A percentile compares a stretch with the other conserved stretches of the same genome.
Evolutionary conservation across 2,113 vertebrate species (phyloP).

Genomic region (Solea senegalensis): DNA sequence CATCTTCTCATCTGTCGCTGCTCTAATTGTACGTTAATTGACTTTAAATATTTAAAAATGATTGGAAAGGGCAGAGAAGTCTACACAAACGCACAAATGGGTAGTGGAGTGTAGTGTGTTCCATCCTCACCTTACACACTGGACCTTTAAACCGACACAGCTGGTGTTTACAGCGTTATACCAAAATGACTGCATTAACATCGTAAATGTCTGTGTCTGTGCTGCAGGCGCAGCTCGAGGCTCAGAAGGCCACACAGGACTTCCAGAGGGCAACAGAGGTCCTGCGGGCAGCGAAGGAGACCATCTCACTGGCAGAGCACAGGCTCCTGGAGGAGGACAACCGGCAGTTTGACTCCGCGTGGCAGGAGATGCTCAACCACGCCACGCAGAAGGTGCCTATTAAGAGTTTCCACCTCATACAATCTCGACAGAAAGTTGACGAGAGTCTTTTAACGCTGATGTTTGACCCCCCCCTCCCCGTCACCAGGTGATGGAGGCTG

Average conservation of each 20-base stretch:
- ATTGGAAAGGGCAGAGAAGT: too few species aligned
- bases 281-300: constrained; percentile 94
- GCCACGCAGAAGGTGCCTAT: constrained; percentile 90
- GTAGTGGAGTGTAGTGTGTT: too few species aligned
- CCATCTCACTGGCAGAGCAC: constrained; percentile 94
- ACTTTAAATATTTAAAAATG: too few species aligned
- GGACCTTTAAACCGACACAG: too few species aligned
- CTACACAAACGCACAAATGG: too few species aligned
- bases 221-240: constrained; percentile 90
- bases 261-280: constrained; percentile 96
- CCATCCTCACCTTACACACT: too few species aligned
- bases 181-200: not conserved
- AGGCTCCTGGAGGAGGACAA: constrained; percentile 93
- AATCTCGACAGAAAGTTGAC: not conserved
- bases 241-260: constrained; percentile 94
- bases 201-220: not conserved
- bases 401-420: not conserved
- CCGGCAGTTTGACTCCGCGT: constrained; percentile 95
- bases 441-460: not conserved
- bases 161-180: too few species aligned
- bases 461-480: too few species aligned
- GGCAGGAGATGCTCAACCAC: constrained; percentile 99
- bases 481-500: constrained; percentile 95
- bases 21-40: too few species aligned
- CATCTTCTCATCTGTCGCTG: too few species aligned